phyloP scores from a whole-genome alignment of 2,888 invertebrate species.

The Holacanthella duospinosa region DNA sequence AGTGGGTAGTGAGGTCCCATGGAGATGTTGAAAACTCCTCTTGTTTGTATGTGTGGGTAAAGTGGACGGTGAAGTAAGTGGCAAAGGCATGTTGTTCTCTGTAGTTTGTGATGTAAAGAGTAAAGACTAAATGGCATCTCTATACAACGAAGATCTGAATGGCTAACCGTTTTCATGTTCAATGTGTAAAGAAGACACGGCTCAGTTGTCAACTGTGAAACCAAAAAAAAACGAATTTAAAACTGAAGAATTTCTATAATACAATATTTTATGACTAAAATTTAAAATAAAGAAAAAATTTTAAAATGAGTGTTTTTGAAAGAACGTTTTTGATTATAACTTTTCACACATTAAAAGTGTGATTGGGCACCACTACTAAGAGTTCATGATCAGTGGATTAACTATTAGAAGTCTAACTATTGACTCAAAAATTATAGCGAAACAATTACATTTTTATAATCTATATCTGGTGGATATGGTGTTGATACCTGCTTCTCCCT shows the following conservation, averaged over 20 bases:
- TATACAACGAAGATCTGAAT: slow-evolving; percentile 44
- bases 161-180: slow-evolving; percentile 60
- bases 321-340: too few relatives aligned
- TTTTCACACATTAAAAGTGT: too few relatives aligned
- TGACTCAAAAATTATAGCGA: too few relatives aligned
- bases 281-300: not conserved
- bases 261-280: slow-evolving; percentile 55
- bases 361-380: too few relatives aligned
- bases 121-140: too few relatives aligned
- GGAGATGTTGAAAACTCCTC: slow-evolving; percentile 26
- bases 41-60: slow-evolving; percentile 11
- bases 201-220: slow-evolving; percentile 60
- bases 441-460: too few relatives aligned
- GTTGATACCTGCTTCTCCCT: not conserved
- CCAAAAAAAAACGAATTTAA: slow-evolving; percentile 41
- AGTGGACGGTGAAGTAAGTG: slow-evolving; percentile 63
- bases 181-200: slow-evolving; percentile 57
- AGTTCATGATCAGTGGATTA: too few relatives aligned
- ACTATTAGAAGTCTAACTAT: too few relatives aligned
- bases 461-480: too few relatives aligned
- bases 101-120: too few relatives aligned
- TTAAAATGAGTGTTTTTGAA: too few relatives aligned
- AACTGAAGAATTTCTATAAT: slow-evolving; percentile 36
- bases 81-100: slow-evolving; percentile 48
- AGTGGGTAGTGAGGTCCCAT: slow-evolving; percentile 72